Conservation (phyloP, 1,140 invertebrate species). For the Laupala kohalensis region DNA sequence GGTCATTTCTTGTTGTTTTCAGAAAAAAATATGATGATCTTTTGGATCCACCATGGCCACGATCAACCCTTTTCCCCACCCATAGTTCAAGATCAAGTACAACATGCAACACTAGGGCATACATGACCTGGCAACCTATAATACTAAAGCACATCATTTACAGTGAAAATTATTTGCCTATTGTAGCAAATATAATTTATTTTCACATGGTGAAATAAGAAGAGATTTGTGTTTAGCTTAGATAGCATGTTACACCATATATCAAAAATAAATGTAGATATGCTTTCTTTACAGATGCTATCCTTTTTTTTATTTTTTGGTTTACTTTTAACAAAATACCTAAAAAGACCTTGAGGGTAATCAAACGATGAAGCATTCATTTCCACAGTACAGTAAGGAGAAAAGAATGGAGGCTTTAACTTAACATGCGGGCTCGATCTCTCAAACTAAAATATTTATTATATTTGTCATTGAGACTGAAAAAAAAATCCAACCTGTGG, state of each 20-base stretch:
- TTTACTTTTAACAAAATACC: no score
- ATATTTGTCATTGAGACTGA: no score
- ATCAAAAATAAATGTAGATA: not conserved
- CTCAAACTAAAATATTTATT: no score
- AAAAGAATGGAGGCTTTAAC: no score
- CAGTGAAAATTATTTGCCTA: not conserved
- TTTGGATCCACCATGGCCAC: not conserved
- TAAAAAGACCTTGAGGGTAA: no score
- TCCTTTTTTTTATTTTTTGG: no score
- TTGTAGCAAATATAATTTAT: not conserved
- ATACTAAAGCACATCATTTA: not conserved
- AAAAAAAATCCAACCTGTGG: not conserved
- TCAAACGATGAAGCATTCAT: no score
- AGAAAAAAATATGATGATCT: no score
- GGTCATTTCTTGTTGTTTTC: no score
- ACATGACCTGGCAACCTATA: not conserved
- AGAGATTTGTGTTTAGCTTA: not conserved
- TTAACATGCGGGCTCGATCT: no score
- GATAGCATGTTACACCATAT: not conserved
- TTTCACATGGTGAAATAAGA: not conserved
- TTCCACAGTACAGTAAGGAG: no score
- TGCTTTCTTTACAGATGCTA: not conserved
- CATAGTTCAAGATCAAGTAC: not conserved
- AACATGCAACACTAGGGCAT: not conserved
- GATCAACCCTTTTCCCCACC: not conserved